Evolutionary conservation across 2,113 vertebrate genomes (phyloP).

Genomic region (Scartelaos histophorus): DNA sequence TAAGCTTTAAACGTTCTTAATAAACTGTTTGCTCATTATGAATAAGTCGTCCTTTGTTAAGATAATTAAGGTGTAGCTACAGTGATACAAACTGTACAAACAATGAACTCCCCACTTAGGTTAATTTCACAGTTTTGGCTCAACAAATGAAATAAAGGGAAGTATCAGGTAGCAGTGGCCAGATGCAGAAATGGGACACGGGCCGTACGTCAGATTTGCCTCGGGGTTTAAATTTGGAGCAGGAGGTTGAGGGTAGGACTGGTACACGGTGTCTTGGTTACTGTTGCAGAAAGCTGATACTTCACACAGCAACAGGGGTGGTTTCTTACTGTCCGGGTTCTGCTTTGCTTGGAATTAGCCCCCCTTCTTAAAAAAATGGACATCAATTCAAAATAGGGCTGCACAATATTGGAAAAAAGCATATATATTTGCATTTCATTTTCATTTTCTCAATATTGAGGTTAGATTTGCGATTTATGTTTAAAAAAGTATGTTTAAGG

Average conservation of each 20-base stretch:
- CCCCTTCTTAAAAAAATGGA: not conserved
- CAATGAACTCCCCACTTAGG: not conserved
- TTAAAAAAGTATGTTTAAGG: no score
- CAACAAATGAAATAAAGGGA: not conserved
- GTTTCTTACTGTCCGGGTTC: conserved; percentile 24
- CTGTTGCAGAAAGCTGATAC: conserved; percentile 63
- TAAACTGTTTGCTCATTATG: no score
- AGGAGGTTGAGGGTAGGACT: conserved; percentile 26
- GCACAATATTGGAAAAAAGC: no score
- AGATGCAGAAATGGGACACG: conserved; percentile 32
- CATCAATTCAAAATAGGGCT: not conserved
- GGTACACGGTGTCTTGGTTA: conserved; percentile 49
- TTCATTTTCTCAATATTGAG: no score
- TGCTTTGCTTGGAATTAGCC: not conserved
- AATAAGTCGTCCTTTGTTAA: no score
- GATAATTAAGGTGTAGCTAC: no score
- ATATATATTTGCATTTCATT: no score
- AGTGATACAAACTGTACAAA: not conserved
- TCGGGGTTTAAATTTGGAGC: conserved; percentile 58
- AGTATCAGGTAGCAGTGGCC: conserved; percentile 8
- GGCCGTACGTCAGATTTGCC: conserved; percentile 34
- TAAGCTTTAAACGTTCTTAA: no score
- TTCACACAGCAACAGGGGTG: conserved; percentile 38
- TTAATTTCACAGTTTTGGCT: not conserved
- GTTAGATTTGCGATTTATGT: no score